Evolutionary conservation across 1,140 invertebrate genomes (phyloP).

Genomic region (Maconellicoccus hirsutus): DNA sequence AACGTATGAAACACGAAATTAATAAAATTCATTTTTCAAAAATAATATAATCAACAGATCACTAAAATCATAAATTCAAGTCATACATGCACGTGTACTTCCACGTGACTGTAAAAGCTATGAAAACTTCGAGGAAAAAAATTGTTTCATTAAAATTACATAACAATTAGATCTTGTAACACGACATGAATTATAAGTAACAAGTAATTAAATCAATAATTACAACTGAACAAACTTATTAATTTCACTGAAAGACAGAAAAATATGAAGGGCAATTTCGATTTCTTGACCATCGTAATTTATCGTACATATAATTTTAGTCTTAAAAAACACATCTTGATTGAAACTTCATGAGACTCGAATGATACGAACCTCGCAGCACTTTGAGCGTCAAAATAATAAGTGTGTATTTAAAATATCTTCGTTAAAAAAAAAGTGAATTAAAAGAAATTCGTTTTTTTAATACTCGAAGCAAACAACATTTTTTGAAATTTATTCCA

Average conservation of each 20-base stretch:
- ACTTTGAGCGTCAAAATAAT: too few species aligned
- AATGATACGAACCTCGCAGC: too few species aligned
- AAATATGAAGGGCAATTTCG: background rate
- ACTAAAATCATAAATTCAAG: background rate
- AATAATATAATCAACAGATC: background rate
- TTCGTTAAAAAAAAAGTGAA: too few species aligned
- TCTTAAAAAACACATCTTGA: too few species aligned
- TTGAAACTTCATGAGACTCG: too few species aligned
- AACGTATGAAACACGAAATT: background rate
- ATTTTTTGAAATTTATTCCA: too few species aligned
- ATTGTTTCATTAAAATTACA: conserved; percentile 10
- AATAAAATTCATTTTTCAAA: background rate
- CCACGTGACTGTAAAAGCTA: background rate
- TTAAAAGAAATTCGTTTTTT: too few species aligned
- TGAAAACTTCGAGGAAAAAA: background rate
- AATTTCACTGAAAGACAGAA: conserved; percentile 9
- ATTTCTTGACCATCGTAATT: background rate
- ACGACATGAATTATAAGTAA: background rate
- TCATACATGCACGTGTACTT: background rate
- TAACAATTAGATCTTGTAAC: background rate
- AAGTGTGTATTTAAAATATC: too few species aligned
- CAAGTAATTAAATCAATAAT: background rate
- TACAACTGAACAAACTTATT: background rate
- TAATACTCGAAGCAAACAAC: too few species aligned
- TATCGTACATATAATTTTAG: too few species aligned